Base-by-base conservation (phyloP, 2,888 invertebrate species). In the Amphipoea oculea region DNA sequence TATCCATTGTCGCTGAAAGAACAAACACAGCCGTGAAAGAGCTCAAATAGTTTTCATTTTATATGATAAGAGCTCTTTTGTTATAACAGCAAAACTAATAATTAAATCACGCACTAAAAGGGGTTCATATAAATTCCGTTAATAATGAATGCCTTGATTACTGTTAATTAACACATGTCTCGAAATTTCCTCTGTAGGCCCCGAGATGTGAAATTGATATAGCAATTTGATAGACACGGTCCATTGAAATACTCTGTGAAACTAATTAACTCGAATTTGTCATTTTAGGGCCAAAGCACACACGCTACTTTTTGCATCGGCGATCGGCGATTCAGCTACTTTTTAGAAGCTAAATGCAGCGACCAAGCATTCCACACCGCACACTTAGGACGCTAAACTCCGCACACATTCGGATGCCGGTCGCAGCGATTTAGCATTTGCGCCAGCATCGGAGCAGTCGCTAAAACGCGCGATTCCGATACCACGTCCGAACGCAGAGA, bases 231-330 rank as follows among this genome's bases (percentile, higher is more conserved):
- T 83, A 85, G 81, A 73, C 77, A 68, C 68, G 20, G 71, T 66
- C 79, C 80, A 88, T 87, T 83, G 57, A 83, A 83, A 81, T 82
- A 54, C 69, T 75, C 66, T 62, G 40, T 77, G 73, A 60, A 83
- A 83, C 82, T 87, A 80, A 85, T 84, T 85, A 83, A 78, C 65
- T 81, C 73, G 29, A 85, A 88, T 73, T 62, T 85, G 76, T 70
- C 79, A 82, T 63, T 85, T 42, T 29, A 29, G 29, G 29, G 29
- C 29, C 29, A 29, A 29, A 29, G 29, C 29, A 29, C 29, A 29
- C 29, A 29, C 29, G 29, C 29, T 29, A 29, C 29, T 29, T 29
- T 29, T 29, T 29, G 29, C 29, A 29, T 29, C 29, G 29, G 29
- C 29, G 29, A 29, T 29, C 29, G 29, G 29, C 29, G 29, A 29